Evolutionary conservation across 2,113 vertebrate genomes (phyloP), one percentile per base, ranked within the genome.

Genomic region (Macquaria ambigua): DNA sequence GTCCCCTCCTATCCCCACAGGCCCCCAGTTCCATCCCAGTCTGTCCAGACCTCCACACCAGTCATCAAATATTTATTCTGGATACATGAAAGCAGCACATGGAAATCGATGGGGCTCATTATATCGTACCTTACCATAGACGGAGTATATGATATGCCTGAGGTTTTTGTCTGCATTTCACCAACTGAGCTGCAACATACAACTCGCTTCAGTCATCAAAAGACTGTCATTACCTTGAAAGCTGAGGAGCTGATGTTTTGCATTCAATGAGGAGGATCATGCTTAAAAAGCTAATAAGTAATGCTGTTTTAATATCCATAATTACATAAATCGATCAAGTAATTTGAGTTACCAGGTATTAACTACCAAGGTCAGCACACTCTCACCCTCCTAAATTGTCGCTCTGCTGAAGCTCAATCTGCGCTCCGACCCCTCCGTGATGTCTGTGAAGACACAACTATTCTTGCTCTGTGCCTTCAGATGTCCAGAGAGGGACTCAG

Each of bases 1-100:
- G 25, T 58, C 66, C 77, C 37, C 77, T 85, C 50, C 76, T 70
- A 76, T 78, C 84, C 90, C 91, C 53, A 28, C 82, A 89, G 89
- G 90, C 84, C 43, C 67, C 79, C 79, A n/a, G 74, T 86, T 90
- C 76, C 69, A 86, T 79, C 81, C 77, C 81, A 73, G 61, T 87
- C 81, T 46, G 74, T 79, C 75, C 83, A 82, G 70, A 77, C 79
- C 79, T 62, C 81, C 82, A 82, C 88, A 91, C 78, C 76, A 79
- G 68, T 76, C 91, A 95, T 96, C 89, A 94, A 95, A 95, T 95
- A 95, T 95, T 95, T 85, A 96, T 94, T n/a, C 70, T 82, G 71
- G 88, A 82, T 91, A 84, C 87, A 92, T 95, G 86, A 95, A 95
- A 94, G 90, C 85, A 89, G 89, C 88, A 74, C 81, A 90, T 88